Base-by-base conservation (phyloP, 2,888 invertebrate species). In the Acleris sparsana region DNA sequence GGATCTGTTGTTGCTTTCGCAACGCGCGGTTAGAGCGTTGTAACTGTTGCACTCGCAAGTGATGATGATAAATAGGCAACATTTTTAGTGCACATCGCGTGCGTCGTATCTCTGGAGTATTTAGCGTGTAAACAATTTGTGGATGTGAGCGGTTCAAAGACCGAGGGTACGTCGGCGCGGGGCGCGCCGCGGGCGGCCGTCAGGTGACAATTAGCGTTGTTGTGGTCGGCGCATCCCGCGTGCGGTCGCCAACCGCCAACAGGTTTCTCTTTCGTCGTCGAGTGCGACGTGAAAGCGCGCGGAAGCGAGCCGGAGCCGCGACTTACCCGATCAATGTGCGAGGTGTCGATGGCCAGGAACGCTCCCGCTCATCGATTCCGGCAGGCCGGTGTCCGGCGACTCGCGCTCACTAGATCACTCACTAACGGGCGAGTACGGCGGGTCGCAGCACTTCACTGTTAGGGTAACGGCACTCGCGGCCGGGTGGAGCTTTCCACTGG, bases 281-380 rank as follows among this genome's bases (percentile, higher is more conserved):
- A 56, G 57, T 63, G 52, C 66, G 62, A 59, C 71, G 60, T 59
- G 74, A 72, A 72, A 73, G 74, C 71, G 72, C 68, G 67, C 73
- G 68, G 63, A 65, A 65, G 33, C 33, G 33, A 9, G 29, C n/a
- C 53, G 17, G 17, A 29, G 67, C 63, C 55, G 58, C 65, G 71
- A 88, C 91, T 89, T 84, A 91, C 90, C 87, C 87, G 88, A 89
- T 90, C 88, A 86, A 87, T 88, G 89, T 83, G 83, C 79, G 83
- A 84, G 84, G 80, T 80, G 85, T 84, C 86, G 86, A 80, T 80
- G 80, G 75, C 75, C 75, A 79, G 79, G 78, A 79, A 77, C 57
- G 46, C 56, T 57, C 46, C 57, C 77, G 77, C 75, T 79, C 87
- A 87, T 89, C 85, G 87, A 87, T 85, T 82, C 79, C 74, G 75